phyloP scores from a whole-genome alignment of 1,140 invertebrate genomes.

The Bombus impatiens region DNA sequence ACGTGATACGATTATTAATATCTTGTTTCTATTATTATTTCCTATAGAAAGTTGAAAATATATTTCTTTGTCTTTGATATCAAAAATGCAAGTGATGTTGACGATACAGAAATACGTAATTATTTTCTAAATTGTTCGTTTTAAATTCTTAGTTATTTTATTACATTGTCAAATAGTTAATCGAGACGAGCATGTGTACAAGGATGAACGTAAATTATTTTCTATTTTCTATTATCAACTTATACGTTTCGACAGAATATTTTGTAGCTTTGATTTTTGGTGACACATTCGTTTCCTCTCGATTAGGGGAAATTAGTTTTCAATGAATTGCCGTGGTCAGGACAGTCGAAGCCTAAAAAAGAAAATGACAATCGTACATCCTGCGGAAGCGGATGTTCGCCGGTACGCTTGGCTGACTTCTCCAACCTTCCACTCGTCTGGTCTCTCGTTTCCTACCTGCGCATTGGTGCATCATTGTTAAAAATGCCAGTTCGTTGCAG shows the following conservation, averaged over 20 bases:
- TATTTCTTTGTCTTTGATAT: no score
- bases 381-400: constrained; percentile 81
- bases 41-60: no score
- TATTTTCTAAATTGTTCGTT: no score
- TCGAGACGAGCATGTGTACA: no score
- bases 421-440: constrained; percentile 40
- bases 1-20: no score
- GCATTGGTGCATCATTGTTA: constrained; percentile 36
- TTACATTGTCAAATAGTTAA: no score
- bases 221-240: no score
- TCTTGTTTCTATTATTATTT: no score
- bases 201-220: no score
- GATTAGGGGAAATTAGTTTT: constrained; percentile 18
- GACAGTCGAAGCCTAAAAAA: constrained; percentile 36
- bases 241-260: not conserved
- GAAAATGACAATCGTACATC: constrained; percentile 75
- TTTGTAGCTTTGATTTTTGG: not conserved
- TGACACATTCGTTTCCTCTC: not conserved
- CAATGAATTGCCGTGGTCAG: not conserved
- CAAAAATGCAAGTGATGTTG: no score
- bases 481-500: constrained; percentile 35
- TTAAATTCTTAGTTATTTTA: no score
- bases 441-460: constrained; percentile 15
- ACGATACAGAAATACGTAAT: no score
- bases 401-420: constrained; percentile 78